These are phyloP conservation scores for Planiliza haematocheilus DNA, from an alignment of 2,113 vertebrate species.

Conservation along the genomic window DNA sequence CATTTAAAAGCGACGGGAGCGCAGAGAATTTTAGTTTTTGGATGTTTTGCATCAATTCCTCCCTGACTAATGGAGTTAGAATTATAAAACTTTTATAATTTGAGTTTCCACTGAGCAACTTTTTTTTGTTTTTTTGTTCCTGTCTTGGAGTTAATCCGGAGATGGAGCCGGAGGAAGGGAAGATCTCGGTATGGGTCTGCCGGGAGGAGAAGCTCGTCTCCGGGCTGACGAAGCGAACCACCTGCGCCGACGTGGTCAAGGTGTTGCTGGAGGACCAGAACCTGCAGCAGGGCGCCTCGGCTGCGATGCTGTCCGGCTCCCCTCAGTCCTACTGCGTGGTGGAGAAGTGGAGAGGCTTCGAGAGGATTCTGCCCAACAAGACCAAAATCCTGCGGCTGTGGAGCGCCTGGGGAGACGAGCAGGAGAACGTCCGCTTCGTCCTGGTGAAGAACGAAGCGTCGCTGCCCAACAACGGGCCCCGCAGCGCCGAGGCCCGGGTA, in stretches of 20 bases:
- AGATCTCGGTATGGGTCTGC: conserved; percentile 95
- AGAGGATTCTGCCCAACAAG: conserved; percentile 93
- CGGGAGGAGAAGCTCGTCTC: conserved; percentile 96
- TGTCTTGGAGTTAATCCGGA: background rate
- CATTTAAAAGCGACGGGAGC: background rate
- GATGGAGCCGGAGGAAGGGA: conserved; percentile 89
- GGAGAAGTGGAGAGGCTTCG: conserved; percentile 97
- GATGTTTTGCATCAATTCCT: conserved; percentile 2
- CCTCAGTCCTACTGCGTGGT: conserved; percentile 94
- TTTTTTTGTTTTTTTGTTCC: conserved; percentile 1
- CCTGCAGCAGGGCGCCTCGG: conserved; percentile 78
- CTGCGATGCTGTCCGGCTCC: conserved; percentile 87
- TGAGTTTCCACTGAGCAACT: background rate
- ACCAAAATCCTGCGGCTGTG: conserved; percentile 93
- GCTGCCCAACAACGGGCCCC: conserved; percentile 90
- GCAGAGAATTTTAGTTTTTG: background rate
- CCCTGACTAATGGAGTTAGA: background rate
- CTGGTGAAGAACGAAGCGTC: conserved; percentile 93
- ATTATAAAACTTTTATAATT: background rate
- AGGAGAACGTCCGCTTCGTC: conserved; percentile 94
- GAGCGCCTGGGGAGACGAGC: conserved; percentile 95
- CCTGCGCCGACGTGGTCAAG: conserved; percentile 92
- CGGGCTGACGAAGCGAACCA: conserved; percentile 91
- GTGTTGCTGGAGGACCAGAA: conserved; percentile 92
- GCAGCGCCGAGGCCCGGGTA: conserved; percentile 94